A percentile compares a stretch with the other conserved stretches of the same genome.
Conservation (phyloP, 2,113 vertebrate genomes). For the Sphyrna mokarran region DNA sequence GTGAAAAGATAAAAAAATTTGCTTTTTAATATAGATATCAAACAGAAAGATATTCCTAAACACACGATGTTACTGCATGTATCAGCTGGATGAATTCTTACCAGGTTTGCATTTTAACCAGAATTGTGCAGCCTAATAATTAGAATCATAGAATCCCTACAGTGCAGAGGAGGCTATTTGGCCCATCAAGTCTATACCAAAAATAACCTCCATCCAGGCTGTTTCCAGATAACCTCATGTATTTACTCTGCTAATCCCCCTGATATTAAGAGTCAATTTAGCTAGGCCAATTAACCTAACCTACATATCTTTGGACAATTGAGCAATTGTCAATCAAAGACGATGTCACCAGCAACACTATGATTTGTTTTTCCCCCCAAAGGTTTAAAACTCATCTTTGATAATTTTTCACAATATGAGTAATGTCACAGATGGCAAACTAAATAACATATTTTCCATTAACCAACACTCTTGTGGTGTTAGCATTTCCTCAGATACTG, state of each 20-base stretch:
- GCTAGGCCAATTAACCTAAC: too few species aligned
- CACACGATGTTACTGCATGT: neutral
- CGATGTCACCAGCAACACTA: neutral
- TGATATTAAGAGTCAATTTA: too few species aligned
- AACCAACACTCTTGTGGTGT: neutral
- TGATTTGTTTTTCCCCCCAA: neutral
- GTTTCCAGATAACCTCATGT: too few species aligned
- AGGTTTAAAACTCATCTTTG: neutral
- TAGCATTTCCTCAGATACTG: neutral
- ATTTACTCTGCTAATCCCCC: too few species aligned
- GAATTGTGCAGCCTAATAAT: neutral
- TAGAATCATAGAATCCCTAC: neutral
- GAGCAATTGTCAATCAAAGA: neutral
- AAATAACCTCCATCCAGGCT: too few species aligned
- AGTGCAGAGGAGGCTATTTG: too few species aligned
- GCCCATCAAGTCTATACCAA: too few species aligned
- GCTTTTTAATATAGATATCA: neutral
- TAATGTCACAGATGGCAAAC: neutral
- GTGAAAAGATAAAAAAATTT: neutral
- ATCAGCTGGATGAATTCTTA: neutral
- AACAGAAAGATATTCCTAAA: neutral
- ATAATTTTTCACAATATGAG: neutral
- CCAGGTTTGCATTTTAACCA: neutral
- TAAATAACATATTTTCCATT: slow-evolving; percentile 1
- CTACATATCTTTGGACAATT: too few species aligned